Evolutionary conservation across 2,113 vertebrate species (phyloP).

Genomic region (Macaca nemestrina): DNA sequence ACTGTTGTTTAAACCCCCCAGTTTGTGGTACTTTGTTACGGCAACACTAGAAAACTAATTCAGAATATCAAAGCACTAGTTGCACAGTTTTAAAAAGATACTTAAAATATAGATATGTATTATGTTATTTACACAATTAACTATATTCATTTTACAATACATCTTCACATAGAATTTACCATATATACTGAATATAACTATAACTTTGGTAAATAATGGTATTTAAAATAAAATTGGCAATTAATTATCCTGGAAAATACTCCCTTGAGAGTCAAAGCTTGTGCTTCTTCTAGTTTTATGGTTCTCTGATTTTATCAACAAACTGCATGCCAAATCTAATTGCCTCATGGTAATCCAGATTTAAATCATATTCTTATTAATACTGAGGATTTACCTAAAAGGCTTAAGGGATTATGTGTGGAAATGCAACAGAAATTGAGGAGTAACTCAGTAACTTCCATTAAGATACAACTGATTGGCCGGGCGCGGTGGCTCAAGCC

Average conservation of each 20-base stretch:
- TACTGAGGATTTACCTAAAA: slow-evolving; percentile 63
- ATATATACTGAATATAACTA: not conserved
- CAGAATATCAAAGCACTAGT: not conserved
- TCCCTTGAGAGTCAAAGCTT: not conserved
- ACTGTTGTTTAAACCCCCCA: not conserved
- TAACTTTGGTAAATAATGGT: not conserved
- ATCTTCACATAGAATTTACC: not conserved
- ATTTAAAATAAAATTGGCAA: not conserved
- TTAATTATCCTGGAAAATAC: not conserved
- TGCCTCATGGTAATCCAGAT: slow-evolving; percentile 56
- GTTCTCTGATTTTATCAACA: slow-evolving; percentile 40
- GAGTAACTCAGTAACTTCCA: slow-evolving; percentile 52
- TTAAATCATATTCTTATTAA: slow-evolving; percentile 64
- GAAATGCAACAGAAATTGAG: slow-evolving; percentile 33
- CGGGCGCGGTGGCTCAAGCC: too few species aligned
- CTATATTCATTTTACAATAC: not conserved
- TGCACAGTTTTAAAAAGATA: not conserved
- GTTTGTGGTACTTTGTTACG: not conserved
- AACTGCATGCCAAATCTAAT: slow-evolving; percentile 42
- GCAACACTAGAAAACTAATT: not conserved
- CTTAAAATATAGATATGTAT: not conserved
- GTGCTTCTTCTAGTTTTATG: not conserved
- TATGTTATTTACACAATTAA: not conserved
- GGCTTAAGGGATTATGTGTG: slow-evolving; percentile 53
- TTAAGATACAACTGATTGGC: not conserved